Conservation (phyloP, 2,113 vertebrate genomes). For the Myanophis thanlyinensis region DNA sequence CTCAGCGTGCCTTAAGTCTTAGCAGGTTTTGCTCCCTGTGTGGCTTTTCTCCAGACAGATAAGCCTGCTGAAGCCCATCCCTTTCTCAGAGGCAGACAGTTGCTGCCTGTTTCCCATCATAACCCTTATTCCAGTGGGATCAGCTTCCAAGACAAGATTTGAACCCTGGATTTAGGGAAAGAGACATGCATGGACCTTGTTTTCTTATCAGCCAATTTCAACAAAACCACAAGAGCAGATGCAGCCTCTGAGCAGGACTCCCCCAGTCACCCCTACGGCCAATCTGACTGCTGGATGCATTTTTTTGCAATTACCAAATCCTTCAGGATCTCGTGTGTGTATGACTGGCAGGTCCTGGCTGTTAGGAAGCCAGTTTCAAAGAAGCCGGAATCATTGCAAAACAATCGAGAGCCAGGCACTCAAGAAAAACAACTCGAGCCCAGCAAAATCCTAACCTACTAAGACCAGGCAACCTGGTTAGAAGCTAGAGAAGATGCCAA, state of each 20-base stretch:
- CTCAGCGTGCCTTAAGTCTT: not conserved
- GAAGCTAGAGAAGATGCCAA: not conserved
- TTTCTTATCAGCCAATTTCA: conserved; percentile 14
- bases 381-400: conserved; percentile 25
- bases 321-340: not conserved
- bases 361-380: not conserved
- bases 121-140: not conserved
- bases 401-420: conserved; percentile 40
- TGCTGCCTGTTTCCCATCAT: conserved; percentile 24
- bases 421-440: conserved; percentile 19
- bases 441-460: conserved; percentile 29
- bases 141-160: conserved; percentile 33
- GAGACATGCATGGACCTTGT: not conserved
- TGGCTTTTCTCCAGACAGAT: not conserved
- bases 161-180: conserved; percentile 9
- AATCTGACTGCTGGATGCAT: not conserved
- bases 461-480: conserved; percentile 37
- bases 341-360: not conserved
- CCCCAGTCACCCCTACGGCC: not conserved
- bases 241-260: not conserved
- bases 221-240: not conserved
- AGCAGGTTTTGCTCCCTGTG: not conserved
- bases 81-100: not conserved
- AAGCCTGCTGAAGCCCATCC: not conserved
- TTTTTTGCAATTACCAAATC: not conserved